Percentiles rank a stretch among this genome's conserved stretches.
Evolutionary conservation across 2,797 vertebrate species (phyloP).

Genomic region (Xiphophorus birchmanni): DNA sequence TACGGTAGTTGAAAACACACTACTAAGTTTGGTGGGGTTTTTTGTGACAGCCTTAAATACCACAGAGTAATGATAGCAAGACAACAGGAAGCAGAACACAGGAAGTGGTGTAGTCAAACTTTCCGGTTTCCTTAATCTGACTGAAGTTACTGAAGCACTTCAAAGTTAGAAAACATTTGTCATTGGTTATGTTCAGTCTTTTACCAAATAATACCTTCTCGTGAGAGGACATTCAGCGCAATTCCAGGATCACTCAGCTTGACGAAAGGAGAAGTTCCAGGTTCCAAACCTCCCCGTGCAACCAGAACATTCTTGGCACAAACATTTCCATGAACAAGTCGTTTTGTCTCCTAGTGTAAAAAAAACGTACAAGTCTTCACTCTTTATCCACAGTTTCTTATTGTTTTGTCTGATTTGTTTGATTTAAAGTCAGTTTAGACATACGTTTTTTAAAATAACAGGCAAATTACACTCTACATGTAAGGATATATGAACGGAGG

Average conservation of each 20-base stretch:
- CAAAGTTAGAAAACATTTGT: constrained; percentile 3
- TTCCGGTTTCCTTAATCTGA: constrained; percentile 68
- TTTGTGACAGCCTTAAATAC: background rate
- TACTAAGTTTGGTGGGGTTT: background rate
- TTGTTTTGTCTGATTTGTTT: background rate
- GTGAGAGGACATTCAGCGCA: constrained; percentile 84
- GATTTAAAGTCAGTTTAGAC: background rate
- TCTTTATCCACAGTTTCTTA: background rate
- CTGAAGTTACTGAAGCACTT: constrained; percentile 15
- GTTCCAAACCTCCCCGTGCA: constrained; percentile 85
- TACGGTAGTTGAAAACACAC: background rate
- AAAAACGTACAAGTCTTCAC: background rate
- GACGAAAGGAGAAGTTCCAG: constrained; percentile 84
- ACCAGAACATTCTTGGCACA: constrained; percentile 93
- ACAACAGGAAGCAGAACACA: constrained; percentile 60
- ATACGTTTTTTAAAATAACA: background rate
- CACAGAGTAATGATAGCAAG: constrained; percentile 34
- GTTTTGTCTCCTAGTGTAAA: constrained; percentile 87
- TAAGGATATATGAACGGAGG: background rate
- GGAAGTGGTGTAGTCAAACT: constrained; percentile 56
- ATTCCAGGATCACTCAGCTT: constrained; percentile 95
- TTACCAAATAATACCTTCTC: constrained; percentile 80
- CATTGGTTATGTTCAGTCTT: background rate
- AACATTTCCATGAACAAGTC: constrained; percentile 90
- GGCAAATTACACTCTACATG: background rate